Base-by-base conservation (phyloP, 2,888 invertebrate genomes). In the Isoperla grammatica region DNA sequence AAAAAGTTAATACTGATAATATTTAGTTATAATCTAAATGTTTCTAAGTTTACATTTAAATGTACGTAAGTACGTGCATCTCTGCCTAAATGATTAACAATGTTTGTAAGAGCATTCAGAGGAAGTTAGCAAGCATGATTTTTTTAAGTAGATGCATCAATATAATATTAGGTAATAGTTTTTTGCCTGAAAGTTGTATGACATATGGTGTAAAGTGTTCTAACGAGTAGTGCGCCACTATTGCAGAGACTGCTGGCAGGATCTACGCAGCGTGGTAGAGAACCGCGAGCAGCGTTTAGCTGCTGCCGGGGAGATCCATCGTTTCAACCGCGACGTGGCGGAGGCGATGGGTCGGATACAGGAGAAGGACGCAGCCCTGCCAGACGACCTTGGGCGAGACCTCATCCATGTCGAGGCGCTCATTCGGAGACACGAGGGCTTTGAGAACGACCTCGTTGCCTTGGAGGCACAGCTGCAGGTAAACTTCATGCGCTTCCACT, bases 231-330 rank as follows among this genome's bases (percentile, higher is more conserved):
- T 29, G 29, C 29, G 29, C 29, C 29, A 29, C 29, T 53, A 3
- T 42, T 46, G 37, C 68, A 87, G 90, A 64, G 84, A 86, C 67
- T 84, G 84, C 3, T 99, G 98, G 97, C 87, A 90, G 65, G 85
- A 88, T 48, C 82, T 98, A 0, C 80, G 95, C 54, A 88, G 91
- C 55, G 86, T 92, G 71, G 88, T 97, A 61, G 88, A 89, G 67
- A 85, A 89, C 53, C 84, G 97, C 12, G 92, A 92, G 65, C 85
- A 88, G 63, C 87, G 94, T 43, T 78, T 99, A 40, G 86, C 88
- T 71, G 97, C 95, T 0, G 98, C 98, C 1, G 96, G 93, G 9
- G 95, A 97, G 78, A 94, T 98, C 66, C 98, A 98, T 75, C 84
- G 95, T 58, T 98, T 96, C 82, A 97, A 98, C 76, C 85, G 96